phyloP scores from a whole-genome alignment of 30 jellyfish, hydroid and myxozoan species.

The Chironex yamaguchii region DNA sequence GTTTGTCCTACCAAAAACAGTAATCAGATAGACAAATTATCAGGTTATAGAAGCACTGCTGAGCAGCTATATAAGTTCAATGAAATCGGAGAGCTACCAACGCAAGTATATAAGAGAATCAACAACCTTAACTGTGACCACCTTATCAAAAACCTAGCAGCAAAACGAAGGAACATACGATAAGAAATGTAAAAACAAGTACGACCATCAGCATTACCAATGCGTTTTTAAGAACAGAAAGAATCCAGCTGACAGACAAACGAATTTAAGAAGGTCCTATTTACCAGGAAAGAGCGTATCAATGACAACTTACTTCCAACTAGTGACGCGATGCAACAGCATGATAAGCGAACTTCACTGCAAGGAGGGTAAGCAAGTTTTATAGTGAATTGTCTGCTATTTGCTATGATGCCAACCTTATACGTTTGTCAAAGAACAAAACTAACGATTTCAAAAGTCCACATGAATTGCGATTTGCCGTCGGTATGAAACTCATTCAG shows the following conservation, averaged over 20 bases:
- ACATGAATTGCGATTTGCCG: too few relatives aligned
- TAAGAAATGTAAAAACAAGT: constrained; percentile 17
- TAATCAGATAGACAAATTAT: not conserved
- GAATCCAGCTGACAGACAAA: not conserved
- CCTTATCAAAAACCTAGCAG: not conserved
- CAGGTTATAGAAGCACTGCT: not conserved
- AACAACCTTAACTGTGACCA: not conserved
- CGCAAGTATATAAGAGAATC: not conserved
- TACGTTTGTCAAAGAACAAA: too few relatives aligned
- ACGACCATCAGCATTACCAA: constrained; percentile 20
- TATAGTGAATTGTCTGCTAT: too few relatives aligned
- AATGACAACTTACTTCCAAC: constrained; percentile 59
- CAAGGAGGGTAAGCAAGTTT: constrained; percentile 70
- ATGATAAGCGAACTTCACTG: constrained; percentile 18
- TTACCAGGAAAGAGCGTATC: constrained; percentile 48
- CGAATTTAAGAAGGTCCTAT: constrained; percentile 32
- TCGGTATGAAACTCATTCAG: too few relatives aligned
- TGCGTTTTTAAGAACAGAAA: constrained; percentile 8
- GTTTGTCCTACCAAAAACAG: constrained; percentile 24
- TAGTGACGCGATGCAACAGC: constrained; percentile 39
- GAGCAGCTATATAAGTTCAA: constrained; percentile 16
- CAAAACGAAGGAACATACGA: constrained; percentile 10
- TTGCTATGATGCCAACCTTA: too few relatives aligned
- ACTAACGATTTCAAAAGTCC: too few relatives aligned
- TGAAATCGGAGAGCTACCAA: constrained; percentile 7